These are phyloP conservation scores for Synanthedon andrenaeformis DNA, from an alignment of 2,888 invertebrate genomes.

Conservation along the genomic window DNA sequence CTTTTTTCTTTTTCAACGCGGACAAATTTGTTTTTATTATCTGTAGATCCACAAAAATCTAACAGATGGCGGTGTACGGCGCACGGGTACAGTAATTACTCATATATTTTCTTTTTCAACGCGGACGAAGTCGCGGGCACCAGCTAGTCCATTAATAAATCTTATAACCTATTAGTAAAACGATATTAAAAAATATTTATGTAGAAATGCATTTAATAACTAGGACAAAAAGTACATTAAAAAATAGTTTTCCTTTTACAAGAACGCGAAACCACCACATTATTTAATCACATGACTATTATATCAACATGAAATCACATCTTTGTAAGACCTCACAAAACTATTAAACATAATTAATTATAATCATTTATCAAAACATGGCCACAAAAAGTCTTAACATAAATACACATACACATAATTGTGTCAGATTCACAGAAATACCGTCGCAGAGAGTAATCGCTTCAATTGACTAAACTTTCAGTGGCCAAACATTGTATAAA, in stretches of 20 bases:
- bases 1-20: too few relatives aligned
- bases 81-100: too few relatives aligned
- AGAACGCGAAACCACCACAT: background rate
- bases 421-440: background rate
- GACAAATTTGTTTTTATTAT: too few relatives aligned
- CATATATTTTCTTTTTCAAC: too few relatives aligned
- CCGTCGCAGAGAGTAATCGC: too few relatives aligned
- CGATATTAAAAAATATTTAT: slow-evolving; percentile 54
- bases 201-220: slow-evolving; percentile 63
- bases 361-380: slow-evolving; percentile 7
- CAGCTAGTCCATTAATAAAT: too few relatives aligned
- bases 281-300: background rate
- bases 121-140: too few relatives aligned
- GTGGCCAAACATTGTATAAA: slow-evolving; percentile 27
- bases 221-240: slow-evolving; percentile 57
- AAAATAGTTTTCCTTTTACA: background rate
- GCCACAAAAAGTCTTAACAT: slow-evolving; percentile 31
- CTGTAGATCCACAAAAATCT: too few relatives aligned
- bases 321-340: slow-evolving; percentile 29
- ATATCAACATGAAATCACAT: background rate
- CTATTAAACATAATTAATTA: background rate
- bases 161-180: slow-evolving; percentile 20
- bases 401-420: slow-evolving; percentile 13
- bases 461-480: slow-evolving; percentile 15
- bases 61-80: too few relatives aligned